phyloP scores from a whole-genome alignment of 2,797 vertebrate species.

The Vultur gryphus region DNA sequence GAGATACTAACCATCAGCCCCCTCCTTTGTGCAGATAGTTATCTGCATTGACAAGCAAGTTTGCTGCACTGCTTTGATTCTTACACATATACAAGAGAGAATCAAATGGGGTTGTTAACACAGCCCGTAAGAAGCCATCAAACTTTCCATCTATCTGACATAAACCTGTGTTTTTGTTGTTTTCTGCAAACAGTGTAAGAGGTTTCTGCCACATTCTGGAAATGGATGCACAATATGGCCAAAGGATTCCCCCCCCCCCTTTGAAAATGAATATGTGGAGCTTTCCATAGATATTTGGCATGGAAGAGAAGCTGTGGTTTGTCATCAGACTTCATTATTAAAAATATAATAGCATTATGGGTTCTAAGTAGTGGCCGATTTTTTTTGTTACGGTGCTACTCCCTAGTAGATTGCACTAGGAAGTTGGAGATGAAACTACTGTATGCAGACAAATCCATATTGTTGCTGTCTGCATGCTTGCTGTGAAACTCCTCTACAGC shows the following conservation, averaged over 20 bases:
- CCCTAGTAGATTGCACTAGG: background rate
- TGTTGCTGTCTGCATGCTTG: conserved; percentile 58
- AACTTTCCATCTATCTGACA: background rate
- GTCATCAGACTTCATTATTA: background rate
- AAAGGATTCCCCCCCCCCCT: background rate
- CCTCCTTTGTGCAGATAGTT: background rate
- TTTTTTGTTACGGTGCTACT: background rate
- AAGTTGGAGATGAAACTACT: conserved; percentile 59
- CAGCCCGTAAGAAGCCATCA: background rate
- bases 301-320: background rate
- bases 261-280: background rate
- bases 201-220: background rate
- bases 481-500: conserved; percentile 53
- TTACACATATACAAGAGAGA: background rate
- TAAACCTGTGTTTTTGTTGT: background rate
- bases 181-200: background rate
- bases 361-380: background rate
- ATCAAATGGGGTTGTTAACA: background rate
- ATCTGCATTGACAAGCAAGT: background rate
- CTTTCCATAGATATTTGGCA: background rate
- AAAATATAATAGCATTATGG: background rate
- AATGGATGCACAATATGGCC: background rate
- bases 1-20: background rate
- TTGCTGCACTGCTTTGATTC: conserved; percentile 13
- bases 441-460: conserved; percentile 56